Evolutionary conservation across 1,140 invertebrate genomes (phyloP), one percentile per base, ranked within the genome.

Genomic region (Campodea augens): DNA sequence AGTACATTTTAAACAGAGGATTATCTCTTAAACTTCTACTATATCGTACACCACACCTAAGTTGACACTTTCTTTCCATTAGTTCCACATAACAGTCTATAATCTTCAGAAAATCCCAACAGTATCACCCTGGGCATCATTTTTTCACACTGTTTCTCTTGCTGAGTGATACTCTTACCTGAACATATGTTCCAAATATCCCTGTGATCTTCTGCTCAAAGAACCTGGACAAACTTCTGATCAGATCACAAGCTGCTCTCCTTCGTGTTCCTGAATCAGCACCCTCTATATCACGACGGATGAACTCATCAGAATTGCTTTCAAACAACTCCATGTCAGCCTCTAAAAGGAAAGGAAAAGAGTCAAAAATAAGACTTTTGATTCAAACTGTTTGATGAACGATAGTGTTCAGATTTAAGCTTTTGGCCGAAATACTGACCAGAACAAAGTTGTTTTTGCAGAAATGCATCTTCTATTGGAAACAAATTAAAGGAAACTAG

Each of bases 251-350:
- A 40, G 93, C 91, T 21, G 93, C 84, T 54, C 92, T 70, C 39
- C 93, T 73, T 46, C 93, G 68, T 0, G 95, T 98, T 59, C 97
- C 91, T 25, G 95, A 78, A 65, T 98, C 93, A n/a, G 90, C 93
- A 4, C 93, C 93, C 68, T 98, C 93, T 49, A 98, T 90, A 66
- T 98, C 95, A 39, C 89, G 70, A 29, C 91, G 67, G 47, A 97
- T 95, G 57, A 97, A 98, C 65, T 98, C 93, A 61, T 98, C 93
- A 0, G 92, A 86, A 63, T 96, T 97, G 57, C 97, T 90, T 63
- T 95, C 87, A 66, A 97, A 98, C 25, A 93, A 59, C 65, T 98
- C 93, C 63, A 88, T 80, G 67, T 98, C 95, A 1, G 83, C 82
- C 43, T 77, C 85, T 88, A 54, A 7, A 64, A 52, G 53, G 48